Percentiles rank a stretch among this genome's conserved stretches.
Conservation (phyloP, 2,113 vertebrate genomes). For the Zootoca vivipara region DNA sequence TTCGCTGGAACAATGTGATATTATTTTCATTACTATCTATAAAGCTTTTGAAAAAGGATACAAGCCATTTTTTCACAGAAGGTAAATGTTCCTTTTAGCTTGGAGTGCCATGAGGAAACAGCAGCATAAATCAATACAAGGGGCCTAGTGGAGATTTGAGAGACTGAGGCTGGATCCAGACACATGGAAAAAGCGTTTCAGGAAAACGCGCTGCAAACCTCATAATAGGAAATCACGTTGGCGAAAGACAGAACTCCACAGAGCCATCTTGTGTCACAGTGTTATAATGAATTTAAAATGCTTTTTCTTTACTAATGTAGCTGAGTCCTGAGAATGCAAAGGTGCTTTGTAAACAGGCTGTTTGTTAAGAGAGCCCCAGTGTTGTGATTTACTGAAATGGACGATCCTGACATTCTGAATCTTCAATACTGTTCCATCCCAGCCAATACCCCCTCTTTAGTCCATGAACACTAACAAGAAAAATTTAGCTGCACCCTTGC, state of each 20-base stretch:
- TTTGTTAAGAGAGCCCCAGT: background rate
- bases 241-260: too few species aligned
- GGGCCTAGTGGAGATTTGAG: background rate
- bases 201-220: background rate
- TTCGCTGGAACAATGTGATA: background rate
- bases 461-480: too few species aligned
- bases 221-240: too few species aligned
- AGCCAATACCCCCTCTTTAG: too few species aligned
- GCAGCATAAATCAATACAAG: background rate
- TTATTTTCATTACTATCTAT: background rate
- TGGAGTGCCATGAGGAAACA: background rate
- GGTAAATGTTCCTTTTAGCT: background rate
- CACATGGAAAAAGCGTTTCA: background rate
- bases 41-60: background rate
- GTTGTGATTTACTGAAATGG: too few species aligned
- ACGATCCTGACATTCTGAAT: too few species aligned
- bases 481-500: too few species aligned
- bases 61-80: background rate
- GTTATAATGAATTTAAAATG: too few species aligned
- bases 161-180: background rate
- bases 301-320: too few species aligned
- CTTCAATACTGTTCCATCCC: too few species aligned
- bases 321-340: background rate
- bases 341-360: background rate
- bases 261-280: too few species aligned